phyloP scores from a whole-genome alignment of 2,113 vertebrate species.

The Ophiodon elongatus region DNA sequence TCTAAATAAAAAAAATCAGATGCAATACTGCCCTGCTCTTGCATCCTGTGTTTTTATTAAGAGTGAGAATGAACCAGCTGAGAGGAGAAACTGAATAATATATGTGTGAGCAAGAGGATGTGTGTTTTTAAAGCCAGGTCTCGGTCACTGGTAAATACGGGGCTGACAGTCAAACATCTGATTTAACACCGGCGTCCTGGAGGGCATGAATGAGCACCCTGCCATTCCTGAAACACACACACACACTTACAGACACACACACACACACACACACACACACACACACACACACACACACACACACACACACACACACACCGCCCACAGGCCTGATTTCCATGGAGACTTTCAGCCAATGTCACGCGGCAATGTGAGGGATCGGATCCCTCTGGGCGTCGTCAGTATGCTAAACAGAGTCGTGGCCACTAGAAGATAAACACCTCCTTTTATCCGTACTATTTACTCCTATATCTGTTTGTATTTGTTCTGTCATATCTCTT shows the following conservation, averaged over 20 bases:
- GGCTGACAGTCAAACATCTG: slow-evolving; percentile 32
- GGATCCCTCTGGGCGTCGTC: background rate
- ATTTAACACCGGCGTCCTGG: slow-evolving; percentile 25
- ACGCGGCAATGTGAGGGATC: slow-evolving; percentile 4
- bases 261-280: slow-evolving; percentile 23
- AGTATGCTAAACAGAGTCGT: slow-evolving; percentile 20
- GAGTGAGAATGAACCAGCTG: background rate
- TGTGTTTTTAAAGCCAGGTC: slow-evolving; percentile 6
- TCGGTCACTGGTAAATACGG: slow-evolving; percentile 22
- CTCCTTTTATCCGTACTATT: background rate
- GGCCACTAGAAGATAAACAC: slow-evolving; percentile 12
- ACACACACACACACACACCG: background rate
- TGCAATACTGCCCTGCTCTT: background rate
- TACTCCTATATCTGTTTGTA: background rate
- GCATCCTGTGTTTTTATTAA: background rate
- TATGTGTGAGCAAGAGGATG: background rate
- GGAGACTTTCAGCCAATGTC: slow-evolving; percentile 73
- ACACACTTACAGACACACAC: slow-evolving; percentile 13
- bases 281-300: slow-evolving; percentile 6
- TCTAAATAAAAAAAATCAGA: background rate
- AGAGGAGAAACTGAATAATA: background rate
- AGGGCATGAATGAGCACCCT: slow-evolving; percentile 35
- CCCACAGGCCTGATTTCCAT: slow-evolving; percentile 61
- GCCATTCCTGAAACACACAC: slow-evolving; percentile 3
- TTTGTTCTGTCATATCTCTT: background rate